Evolutionary conservation across 2,797 vertebrate genomes (phyloP), one percentile per base, ranked within the genome.

Genomic region (Sitta carolinensis): DNA sequence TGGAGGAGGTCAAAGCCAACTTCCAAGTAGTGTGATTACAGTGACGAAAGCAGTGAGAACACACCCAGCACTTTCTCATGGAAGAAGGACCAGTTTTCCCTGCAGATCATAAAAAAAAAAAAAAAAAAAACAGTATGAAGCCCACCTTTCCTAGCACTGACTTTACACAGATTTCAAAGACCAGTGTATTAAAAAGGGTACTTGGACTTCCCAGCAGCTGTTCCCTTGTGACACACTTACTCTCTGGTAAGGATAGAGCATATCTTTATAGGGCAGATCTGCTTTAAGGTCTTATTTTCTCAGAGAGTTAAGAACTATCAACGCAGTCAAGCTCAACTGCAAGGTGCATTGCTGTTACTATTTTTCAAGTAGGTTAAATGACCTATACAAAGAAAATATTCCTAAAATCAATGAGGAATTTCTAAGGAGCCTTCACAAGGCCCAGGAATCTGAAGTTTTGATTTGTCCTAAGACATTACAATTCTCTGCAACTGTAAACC

Each of bases 211-310:
- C 62, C 43, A 76, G 13, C 7, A n/a, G 18, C 38, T 54, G 11
- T 45, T 62, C 51, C 17, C 5, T 51, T 83, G n/a, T 36, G 11
- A 40, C 36, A 66, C 34, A 16, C 27, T 45, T 47, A 43, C 16
- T 40, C 25, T 58, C 16, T 82, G 52, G 30, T 40, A 40, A 58
- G 20, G 36, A 70, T 73, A 51, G 80, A 67, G 14, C 9, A 30
- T 73, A 66, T 77, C 64, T 88, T 80, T 83, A 32, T 54, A 32
- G 52, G 57, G 68, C 68, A 80, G 48, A 13, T 69, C 16, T 22
- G 34, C 59, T 79, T 90, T 91, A 80, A 85, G 22, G 25, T 79
- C 73, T 79, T 87, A 70, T 64, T 79, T 85, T 76, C 43, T 52
- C 55, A 51, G 45, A 84, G 59, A 67, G 11, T 45, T 83, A 69